A percentile compares a stretch with the other conserved stretches of the same genome.
Conservation (phyloP, 1,140 invertebrate genomes). For the Telenomus remus region DNA sequence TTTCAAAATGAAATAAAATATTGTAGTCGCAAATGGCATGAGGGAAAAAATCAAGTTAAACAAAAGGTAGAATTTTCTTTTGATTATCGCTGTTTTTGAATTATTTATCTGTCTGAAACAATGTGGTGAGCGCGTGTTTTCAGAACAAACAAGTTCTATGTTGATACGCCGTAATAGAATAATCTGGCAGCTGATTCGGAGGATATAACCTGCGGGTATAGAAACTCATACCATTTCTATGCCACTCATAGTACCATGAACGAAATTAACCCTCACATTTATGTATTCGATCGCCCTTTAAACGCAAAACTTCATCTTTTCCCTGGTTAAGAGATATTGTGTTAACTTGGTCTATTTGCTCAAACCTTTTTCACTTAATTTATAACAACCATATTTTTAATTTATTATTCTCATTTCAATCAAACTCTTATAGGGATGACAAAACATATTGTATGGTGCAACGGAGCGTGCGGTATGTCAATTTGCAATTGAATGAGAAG, state of each 20-base stretch:
- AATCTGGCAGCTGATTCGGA: constrained; percentile 77
- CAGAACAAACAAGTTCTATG: constrained; percentile 75
- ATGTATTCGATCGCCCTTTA: constrained; percentile 40
- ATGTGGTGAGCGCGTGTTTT: constrained; percentile 74
- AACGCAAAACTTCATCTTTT: constrained; percentile 43
- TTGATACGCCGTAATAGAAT: constrained; percentile 78
- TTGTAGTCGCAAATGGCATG: too few species aligned
- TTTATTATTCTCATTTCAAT: too few species aligned
- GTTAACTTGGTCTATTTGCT: constrained; percentile 15
- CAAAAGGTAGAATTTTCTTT: constrained; percentile 63
- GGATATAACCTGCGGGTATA: constrained; percentile 74
- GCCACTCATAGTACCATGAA: constrained; percentile 55
- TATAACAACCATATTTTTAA: too few species aligned
- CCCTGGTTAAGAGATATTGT: constrained; percentile 21
- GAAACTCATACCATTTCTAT: constrained; percentile 70
- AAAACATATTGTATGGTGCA: too few species aligned
- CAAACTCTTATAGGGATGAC: too few species aligned
- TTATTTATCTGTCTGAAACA: constrained; percentile 77
- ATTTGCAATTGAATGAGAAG: constrained; percentile 39
- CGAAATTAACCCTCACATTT: constrained; percentile 67
- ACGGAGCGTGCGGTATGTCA: constrained; percentile 14
- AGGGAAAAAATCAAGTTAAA: constrained; percentile 35
- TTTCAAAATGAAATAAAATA: too few species aligned
- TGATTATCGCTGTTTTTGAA: constrained; percentile 75
- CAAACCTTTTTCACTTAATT: constrained; percentile 10